Evolutionary conservation across 2,113 vertebrate species (phyloP).

Genomic region (Saccopteryx bilineata): DNA sequence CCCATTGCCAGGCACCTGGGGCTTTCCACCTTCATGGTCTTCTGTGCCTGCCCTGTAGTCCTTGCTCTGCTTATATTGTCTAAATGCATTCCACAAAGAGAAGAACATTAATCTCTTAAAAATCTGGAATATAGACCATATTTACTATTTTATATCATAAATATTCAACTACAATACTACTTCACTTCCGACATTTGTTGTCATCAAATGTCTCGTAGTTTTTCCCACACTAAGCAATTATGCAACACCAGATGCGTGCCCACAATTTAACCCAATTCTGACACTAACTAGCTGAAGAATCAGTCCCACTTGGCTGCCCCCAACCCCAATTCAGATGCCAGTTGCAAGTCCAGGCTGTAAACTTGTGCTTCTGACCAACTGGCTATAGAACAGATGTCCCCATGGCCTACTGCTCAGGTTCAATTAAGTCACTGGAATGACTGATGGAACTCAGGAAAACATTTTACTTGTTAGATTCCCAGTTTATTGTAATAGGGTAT

Average conservation of each 20-base stretch:
- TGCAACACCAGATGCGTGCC: neutral
- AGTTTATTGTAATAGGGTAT: neutral
- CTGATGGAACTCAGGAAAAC: neutral
- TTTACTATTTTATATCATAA: neutral
- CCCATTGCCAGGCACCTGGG: no score
- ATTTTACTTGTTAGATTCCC: neutral
- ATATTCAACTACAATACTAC: neutral
- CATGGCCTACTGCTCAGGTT: neutral
- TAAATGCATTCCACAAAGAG: neutral
- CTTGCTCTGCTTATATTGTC: no score
- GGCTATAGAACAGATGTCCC: neutral
- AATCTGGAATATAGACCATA: neutral
- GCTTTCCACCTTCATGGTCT: no score
- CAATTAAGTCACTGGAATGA: neutral
- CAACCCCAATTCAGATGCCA: neutral
- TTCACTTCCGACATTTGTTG: neutral
- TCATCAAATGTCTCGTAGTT: neutral
- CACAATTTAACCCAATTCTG: neutral
- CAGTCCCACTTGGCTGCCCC: neutral
- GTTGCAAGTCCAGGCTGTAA: neutral
- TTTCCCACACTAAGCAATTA: neutral
- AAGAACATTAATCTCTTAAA: conserved; percentile 16
- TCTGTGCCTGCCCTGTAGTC: no score
- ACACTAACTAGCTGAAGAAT: neutral
- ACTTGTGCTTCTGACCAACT: neutral